These are phyloP conservation scores for Talpa occidentalis DNA, from an alignment of 2,113 vertebrate genomes.

Conservation along the genomic window DNA sequence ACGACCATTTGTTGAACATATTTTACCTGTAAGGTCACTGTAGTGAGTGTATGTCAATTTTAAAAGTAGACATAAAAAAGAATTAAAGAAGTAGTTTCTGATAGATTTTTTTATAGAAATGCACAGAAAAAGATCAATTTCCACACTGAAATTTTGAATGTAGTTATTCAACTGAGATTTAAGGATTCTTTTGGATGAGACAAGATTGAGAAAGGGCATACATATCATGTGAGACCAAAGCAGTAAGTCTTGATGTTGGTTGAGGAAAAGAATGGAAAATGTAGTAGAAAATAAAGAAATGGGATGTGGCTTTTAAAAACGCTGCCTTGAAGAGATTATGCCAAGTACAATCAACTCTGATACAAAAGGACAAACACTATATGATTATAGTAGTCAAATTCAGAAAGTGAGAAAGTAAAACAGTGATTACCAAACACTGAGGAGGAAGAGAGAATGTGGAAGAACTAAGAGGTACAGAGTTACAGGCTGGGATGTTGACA, in stretches of 20 bases:
- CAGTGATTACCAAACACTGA: not conserved
- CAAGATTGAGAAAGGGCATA: not conserved
- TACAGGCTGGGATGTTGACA: not conserved
- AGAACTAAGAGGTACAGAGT: not conserved
- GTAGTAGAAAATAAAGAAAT: not conserved
- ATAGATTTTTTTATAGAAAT: not conserved
- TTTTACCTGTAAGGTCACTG: slow-evolving; percentile 33
- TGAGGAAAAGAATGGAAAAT: not conserved
- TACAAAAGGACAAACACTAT: not conserved
- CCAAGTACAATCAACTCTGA: not conserved
- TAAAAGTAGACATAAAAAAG: not conserved
- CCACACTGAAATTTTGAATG: not conserved
- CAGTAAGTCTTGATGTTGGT: not conserved
- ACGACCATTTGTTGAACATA: not conserved
- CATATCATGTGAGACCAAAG: not conserved
- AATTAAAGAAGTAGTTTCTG: slow-evolving; percentile 7
- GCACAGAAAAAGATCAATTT: slow-evolving; percentile 17
- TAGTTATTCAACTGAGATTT: not conserved
- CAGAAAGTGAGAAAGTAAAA: not conserved
- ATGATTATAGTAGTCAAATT: not conserved
- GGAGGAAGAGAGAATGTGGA: not conserved
- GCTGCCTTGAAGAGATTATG: not conserved
- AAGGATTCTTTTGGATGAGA: not conserved
- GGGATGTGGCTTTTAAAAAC: not conserved
- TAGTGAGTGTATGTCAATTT: slow-evolving; percentile 2